A percentile compares a stretch with the other conserved stretches of the same genome.
These are phyloP conservation scores for Orchesella cincta DNA, from an alignment of 1,140 invertebrate species.

Conservation along the genomic window DNA sequence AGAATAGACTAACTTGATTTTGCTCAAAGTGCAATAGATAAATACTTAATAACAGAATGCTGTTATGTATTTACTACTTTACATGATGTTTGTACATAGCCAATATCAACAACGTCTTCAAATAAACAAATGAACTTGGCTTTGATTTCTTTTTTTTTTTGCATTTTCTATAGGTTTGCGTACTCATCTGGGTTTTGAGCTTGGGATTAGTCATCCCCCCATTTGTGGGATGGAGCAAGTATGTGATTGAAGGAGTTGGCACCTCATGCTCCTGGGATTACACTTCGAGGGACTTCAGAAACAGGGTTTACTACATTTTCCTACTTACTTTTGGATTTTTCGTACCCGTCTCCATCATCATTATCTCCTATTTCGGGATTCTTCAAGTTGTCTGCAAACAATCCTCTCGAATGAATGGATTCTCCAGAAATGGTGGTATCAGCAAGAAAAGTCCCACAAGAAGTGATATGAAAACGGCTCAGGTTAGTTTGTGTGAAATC, in stretches of 20 bases:
- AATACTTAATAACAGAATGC: too few relatives aligned
- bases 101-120: too few relatives aligned
- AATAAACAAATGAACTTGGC: too few relatives aligned
- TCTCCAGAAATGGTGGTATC: conserved; percentile 37
- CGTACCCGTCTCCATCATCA: conserved; percentile 59
- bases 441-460: conserved; percentile 33
- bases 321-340: conserved; percentile 60
- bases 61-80: too few relatives aligned
- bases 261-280: conserved; percentile 65
- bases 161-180: conserved; percentile 54
- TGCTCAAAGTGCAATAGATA: too few relatives aligned
- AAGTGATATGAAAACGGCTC: conserved; percentile 36
- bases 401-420: conserved; percentile 30
- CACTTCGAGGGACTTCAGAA: conserved; percentile 55
- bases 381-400: conserved; percentile 37
- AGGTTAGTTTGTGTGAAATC: not conserved
- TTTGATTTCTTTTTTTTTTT: conserved; percentile 25
- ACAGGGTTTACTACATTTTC: conserved; percentile 58
- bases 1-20: too few relatives aligned
- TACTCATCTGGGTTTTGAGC: conserved; percentile 61
- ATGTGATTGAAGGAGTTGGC: conserved; percentile 60
- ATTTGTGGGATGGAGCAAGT: conserved; percentile 61
- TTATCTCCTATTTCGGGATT: conserved; percentile 60
- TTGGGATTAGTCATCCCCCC: conserved; percentile 58
- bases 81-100: too few relatives aligned